These are phyloP conservation scores for Atherinomorus stipes DNA, from an alignment of 2,113 vertebrate species.

Conservation along the genomic window DNA sequence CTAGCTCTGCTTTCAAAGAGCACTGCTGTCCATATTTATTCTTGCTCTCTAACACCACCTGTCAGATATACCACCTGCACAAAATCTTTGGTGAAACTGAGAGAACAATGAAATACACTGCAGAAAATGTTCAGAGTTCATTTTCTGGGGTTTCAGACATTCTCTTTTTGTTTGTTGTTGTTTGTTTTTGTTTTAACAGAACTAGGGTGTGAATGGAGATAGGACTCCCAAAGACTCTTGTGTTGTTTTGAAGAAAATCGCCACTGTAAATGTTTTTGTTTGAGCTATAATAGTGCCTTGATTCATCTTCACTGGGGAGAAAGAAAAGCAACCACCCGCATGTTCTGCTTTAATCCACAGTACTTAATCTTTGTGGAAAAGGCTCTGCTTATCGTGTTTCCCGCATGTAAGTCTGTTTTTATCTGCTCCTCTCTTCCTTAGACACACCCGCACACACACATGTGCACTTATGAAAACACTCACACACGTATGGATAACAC, in stretches of 20 bases:
- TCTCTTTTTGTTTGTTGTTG: background rate
- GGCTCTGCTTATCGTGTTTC: conserved; percentile 71
- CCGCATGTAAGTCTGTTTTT: conserved; percentile 74
- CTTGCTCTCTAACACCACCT: background rate
- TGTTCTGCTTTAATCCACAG: conserved; percentile 75
- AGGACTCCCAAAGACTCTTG: conserved; percentile 58
- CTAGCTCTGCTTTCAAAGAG: conserved; percentile 41
- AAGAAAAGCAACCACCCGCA: conserved; percentile 63
- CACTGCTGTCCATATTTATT: conserved; percentile 1
- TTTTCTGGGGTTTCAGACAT: conserved; percentile 17
- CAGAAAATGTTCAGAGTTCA: conserved; percentile 14
- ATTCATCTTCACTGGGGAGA: conserved; percentile 67
- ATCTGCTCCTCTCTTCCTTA: conserved; percentile 58
- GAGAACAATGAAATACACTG: conserved; percentile 8
- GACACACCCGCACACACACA: conserved; percentile 46
- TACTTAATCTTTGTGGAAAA: conserved; percentile 73
- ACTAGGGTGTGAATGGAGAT: conserved; percentile 39
- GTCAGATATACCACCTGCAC: conserved; percentile 3
- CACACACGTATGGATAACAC: conserved; percentile 26
- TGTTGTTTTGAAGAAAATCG: conserved; percentile 67
- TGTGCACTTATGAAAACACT: conserved; percentile 46
- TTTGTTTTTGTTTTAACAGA: conserved; percentile 7
- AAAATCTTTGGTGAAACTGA: conserved; percentile 2
- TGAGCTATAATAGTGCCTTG: conserved; percentile 66
- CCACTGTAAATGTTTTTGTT: conserved; percentile 73